phyloP scores from a whole-genome alignment of 2,797 vertebrate genomes.

The Coilia nasus region DNA sequence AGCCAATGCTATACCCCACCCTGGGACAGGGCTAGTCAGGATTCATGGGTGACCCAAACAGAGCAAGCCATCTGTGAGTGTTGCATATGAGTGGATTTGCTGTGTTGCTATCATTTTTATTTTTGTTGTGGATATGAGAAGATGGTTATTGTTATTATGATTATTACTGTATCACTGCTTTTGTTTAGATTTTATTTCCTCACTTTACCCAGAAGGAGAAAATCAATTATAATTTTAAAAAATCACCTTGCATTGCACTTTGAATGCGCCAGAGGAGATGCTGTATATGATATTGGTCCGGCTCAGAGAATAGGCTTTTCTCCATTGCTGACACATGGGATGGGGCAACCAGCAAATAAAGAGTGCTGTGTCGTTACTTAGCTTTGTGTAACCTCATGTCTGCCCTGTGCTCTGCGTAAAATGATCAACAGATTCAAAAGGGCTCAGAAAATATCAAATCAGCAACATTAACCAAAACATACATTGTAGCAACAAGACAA shows the following conservation, averaged over 20 bases:
- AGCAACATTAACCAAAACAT: background rate
- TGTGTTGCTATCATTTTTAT: background rate
- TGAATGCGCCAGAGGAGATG: background rate
- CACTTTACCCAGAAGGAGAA: background rate
- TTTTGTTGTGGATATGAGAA: background rate
- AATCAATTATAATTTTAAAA: background rate
- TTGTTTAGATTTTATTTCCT: conserved; percentile 10
- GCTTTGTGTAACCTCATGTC: background rate
- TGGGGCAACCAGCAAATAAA: background rate
- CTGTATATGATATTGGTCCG: background rate
- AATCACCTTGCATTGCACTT: background rate
- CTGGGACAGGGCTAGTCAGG: background rate
- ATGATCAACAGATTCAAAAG: background rate
- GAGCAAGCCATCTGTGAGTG: background rate
- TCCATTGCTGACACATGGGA: background rate
- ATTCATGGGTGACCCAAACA: background rate
- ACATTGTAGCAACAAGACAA: background rate
- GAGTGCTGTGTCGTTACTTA: background rate
- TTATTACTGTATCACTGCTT: conserved; percentile 4
- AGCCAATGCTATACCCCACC: too few species aligned
- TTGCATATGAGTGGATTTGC: background rate
- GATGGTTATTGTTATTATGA: background rate
- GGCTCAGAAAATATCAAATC: background rate
- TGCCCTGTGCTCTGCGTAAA: background rate
- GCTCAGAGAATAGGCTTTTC: background rate